Evolutionary conservation across 2,888 invertebrate genomes (phyloP).

Genomic region (Drosophila sordidula): DNA sequence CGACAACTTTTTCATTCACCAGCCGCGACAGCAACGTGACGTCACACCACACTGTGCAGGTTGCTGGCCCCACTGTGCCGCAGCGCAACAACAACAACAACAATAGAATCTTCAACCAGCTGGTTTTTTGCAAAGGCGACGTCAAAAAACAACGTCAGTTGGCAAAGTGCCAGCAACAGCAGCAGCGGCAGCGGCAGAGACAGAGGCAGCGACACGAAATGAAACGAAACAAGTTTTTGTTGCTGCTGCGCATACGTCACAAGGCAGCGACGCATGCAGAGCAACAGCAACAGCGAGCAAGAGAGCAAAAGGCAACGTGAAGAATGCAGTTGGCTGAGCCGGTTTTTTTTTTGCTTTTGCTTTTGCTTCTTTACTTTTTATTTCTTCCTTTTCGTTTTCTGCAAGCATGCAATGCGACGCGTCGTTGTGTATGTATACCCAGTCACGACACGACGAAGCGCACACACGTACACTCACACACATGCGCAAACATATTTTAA

Average conservation of each 20-base stretch:
- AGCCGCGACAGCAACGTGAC: conserved; percentile 39
- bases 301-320: conserved; percentile 36
- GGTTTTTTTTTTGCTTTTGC: conserved; percentile 32
- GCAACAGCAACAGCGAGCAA: conserved; percentile 3
- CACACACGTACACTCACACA: background rate
- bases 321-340: conserved; percentile 62
- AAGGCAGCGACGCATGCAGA: conserved; percentile 58
- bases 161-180: conserved; percentile 59
- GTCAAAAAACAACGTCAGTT: conserved; percentile 61
- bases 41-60: conserved; percentile 59
- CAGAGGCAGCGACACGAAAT: conserved; percentile 32
- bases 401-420: conserved; percentile 66
- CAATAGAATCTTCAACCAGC: conserved; percentile 50
- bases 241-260: conserved; percentile 74
- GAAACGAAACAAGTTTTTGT: conserved; percentile 69
- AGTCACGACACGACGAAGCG: conserved; percentile 16
- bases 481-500: conserved; percentile 38
- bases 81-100: conserved; percentile 25
- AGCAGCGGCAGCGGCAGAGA: conserved; percentile 5
- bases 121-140: conserved; percentile 60
- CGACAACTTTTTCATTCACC: conserved; percentile 57
- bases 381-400: conserved; percentile 61
- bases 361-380: conserved; percentile 32
- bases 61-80: conserved; percentile 72
- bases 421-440: conserved; percentile 62